Evolutionary conservation across 2,797 vertebrate species (phyloP).

Genomic region (Urosaurus nigricauda): DNA sequence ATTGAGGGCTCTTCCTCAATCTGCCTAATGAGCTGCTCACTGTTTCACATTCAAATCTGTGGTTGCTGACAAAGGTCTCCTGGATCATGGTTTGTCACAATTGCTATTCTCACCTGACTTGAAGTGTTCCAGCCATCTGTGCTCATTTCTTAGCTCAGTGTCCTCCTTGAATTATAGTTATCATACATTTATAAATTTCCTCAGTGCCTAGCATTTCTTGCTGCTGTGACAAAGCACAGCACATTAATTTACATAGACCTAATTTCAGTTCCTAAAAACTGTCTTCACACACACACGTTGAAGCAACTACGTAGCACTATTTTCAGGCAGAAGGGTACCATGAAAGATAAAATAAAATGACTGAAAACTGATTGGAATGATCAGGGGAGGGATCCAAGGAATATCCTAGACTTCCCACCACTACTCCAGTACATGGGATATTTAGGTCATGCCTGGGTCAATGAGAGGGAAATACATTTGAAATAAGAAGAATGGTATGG

Average conservation of each 20-base stretch:
- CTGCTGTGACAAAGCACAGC: background rate
- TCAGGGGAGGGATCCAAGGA: background rate
- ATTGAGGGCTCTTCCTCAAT: slow-evolving; percentile 64
- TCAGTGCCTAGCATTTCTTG: slow-evolving; percentile 45
- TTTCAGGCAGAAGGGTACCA: too few relatives aligned
- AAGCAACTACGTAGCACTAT: too few relatives aligned
- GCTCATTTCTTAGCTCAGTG: slow-evolving; percentile 67
- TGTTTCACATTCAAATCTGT: slow-evolving; percentile 70
- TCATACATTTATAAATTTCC: slow-evolving; percentile 34
- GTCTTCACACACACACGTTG: background rate
- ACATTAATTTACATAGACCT: background rate
- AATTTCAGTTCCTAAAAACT: background rate
- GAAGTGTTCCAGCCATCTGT: slow-evolving; percentile 71
- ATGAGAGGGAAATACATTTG: background rate
- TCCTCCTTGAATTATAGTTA: slow-evolving; percentile 63
- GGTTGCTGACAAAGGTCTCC: slow-evolving; percentile 72
- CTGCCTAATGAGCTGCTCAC: slow-evolving; percentile 69
- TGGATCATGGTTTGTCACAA: slow-evolving; percentile 70
- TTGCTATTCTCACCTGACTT: slow-evolving; percentile 73
- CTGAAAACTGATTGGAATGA: background rate
- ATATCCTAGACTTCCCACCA: background rate
- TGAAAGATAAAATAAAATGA: too few relatives aligned
- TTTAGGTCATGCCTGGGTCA: background rate
- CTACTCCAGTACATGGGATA: background rate
- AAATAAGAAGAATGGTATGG: background rate